A percentile compares a stretch with the other conserved stretches of the same genome.
Evolutionary conservation across 1,140 invertebrate genomes (phyloP).

Genomic region (Pseudomyrmex flavicornis): DNA sequence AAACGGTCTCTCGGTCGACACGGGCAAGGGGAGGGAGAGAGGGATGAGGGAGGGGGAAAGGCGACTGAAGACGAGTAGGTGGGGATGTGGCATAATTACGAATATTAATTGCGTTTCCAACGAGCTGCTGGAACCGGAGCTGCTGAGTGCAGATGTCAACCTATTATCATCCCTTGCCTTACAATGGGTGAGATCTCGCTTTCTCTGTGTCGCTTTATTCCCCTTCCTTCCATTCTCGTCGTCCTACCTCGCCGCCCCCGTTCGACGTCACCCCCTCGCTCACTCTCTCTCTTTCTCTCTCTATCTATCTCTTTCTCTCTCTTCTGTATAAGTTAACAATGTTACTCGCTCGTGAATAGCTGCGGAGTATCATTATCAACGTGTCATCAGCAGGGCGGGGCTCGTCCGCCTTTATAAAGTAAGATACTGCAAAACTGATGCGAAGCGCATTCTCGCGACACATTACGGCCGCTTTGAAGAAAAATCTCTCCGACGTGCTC

Average conservation of each 20-base stretch:
- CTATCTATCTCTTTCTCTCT: neutral
- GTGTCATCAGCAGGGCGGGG: constrained; percentile 78
- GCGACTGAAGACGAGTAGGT: constrained; percentile 66
- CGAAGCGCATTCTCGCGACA: constrained; percentile 45
- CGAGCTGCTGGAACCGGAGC: constrained; percentile 79
- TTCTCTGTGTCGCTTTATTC: constrained; percentile 72
- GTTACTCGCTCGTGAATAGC: constrained; percentile 83
- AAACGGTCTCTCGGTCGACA: constrained; percentile 31
- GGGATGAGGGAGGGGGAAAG: neutral
- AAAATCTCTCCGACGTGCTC: constrained; percentile 22
- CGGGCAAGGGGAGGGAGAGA: neutral
- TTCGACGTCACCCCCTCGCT: neutral
- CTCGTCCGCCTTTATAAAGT: constrained; percentile 71
- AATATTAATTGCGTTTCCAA: constrained; percentile 85
- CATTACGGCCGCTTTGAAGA: constrained; percentile 38
- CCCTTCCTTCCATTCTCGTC: constrained; percentile 39
- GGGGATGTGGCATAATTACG: constrained; percentile 82
- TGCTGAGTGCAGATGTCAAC: constrained; percentile 85
- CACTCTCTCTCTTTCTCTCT: no score
- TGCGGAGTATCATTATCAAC: constrained; percentile 84
- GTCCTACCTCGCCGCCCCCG: constrained; percentile 28
- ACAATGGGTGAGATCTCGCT: constrained; percentile 80
- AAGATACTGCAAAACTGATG: constrained; percentile 61
- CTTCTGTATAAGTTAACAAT: constrained; percentile 85
- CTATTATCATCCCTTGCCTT: constrained; percentile 84